A percentile compares a stretch with the other conserved stretches of the same genome.
Evolutionary conservation across 1,140 invertebrate species (phyloP).

Genomic region (Lysiphlebus fabarum): DNA sequence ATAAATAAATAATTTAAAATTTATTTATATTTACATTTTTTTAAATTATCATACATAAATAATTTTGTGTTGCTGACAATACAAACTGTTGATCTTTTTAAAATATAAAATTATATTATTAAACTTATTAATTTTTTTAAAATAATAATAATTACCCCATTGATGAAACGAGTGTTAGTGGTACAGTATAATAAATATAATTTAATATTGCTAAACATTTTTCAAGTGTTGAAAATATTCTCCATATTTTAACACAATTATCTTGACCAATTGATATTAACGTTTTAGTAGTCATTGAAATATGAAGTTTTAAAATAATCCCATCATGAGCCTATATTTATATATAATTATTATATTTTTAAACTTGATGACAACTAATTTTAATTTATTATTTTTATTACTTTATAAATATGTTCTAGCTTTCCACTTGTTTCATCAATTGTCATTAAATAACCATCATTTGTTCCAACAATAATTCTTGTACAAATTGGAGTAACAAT

Average conservation of each 20-base stretch:
- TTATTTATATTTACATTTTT: constrained; percentile 25
- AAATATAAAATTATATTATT: not conserved
- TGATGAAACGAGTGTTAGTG: constrained; percentile 23
- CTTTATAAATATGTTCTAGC: constrained; percentile 11
- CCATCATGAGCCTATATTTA: constrained; percentile 22
- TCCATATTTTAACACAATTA: constrained; percentile 33
- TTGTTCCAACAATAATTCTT: constrained; percentile 31
- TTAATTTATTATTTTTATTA: not conserved
- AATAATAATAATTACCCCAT: constrained; percentile 26
- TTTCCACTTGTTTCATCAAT: constrained; percentile 30
- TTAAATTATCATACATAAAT: constrained; percentile 30
- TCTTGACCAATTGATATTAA: constrained; percentile 29
- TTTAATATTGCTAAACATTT: constrained; percentile 23
- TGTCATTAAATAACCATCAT: constrained; percentile 26
- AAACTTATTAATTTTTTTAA: not conserved
- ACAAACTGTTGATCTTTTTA: constrained; percentile 28
- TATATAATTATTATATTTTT: not conserved
- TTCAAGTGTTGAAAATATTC: constrained; percentile 26
- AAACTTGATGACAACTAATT: no score
- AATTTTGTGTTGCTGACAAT: constrained; percentile 26
- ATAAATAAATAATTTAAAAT: not conserved
- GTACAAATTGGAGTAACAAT: constrained; percentile 26
- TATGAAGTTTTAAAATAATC: constrained; percentile 16
- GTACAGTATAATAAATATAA: constrained; percentile 26
- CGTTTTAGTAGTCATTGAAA: constrained; percentile 13